A percentile compares a stretch with the other conserved stretches of the same genome.
Evolutionary conservation across 2,888 invertebrate genomes (phyloP).

Genomic region (Andrena trimmerana): DNA sequence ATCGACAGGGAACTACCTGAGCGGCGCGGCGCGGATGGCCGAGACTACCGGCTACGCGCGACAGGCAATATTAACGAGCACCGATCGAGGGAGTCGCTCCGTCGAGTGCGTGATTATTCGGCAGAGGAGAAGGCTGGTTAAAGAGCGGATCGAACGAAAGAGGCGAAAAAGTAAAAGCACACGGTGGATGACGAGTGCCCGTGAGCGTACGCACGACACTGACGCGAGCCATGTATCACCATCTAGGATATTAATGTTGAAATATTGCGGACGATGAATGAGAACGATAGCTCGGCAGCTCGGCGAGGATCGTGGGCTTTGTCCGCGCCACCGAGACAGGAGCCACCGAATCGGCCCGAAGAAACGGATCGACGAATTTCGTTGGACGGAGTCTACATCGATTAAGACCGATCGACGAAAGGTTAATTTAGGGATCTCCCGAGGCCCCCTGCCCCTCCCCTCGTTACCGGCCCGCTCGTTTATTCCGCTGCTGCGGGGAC

Average conservation of each 20-base stretch:
- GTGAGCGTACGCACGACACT: slow-evolving; percentile 74
- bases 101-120: slow-evolving; percentile 71
- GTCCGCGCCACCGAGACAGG: not conserved
- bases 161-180: slow-evolving; percentile 32
- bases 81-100: slow-evolving; percentile 67
- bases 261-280: slow-evolving; percentile 72
- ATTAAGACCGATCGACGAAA: slow-evolving; percentile 32
- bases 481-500: not conserved
- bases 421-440: not conserved
- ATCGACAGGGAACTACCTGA: slow-evolving; percentile 67
- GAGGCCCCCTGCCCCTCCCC: not conserved
- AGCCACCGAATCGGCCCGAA: not conserved
- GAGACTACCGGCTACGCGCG: slow-evolving; percentile 65
- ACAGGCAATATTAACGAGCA: slow-evolving; percentile 76
- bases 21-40: slow-evolving; percentile 47
- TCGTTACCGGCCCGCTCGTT: not conserved
- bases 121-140: slow-evolving; percentile 47
- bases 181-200: slow-evolving; percentile 75
- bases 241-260: slow-evolving; percentile 81
- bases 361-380: not conserved
- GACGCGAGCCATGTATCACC: slow-evolving; percentile 80
- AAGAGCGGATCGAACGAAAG: slow-evolving; percentile 32
- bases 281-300: slow-evolving; percentile 43
- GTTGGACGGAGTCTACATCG: not conserved
- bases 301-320: slow-evolving; percentile 17